Evolutionary conservation across 2,888 invertebrate genomes (phyloP).

Genomic region (Neoascia interrupta): DNA sequence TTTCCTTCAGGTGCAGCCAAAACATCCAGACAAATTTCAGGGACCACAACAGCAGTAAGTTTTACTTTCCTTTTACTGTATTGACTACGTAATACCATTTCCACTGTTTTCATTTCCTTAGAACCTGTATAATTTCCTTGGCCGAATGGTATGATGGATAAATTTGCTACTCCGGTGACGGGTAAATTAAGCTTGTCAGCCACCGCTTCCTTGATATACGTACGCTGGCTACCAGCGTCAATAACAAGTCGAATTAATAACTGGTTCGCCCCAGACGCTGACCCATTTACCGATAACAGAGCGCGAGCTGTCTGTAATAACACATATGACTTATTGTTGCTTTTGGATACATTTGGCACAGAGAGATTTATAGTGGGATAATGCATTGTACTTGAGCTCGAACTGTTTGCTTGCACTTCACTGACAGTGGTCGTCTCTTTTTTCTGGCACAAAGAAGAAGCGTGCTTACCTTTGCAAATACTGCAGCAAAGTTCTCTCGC

Average conservation of each 20-base stretch:
- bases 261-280: no score
- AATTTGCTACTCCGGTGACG: neutral
- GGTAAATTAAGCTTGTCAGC: neutral
- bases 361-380: neutral
- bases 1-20: neutral
- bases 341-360: no score
- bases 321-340: no score
- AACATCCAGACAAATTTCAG: neutral
- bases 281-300: no score
- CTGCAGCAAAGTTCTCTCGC: neutral
- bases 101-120: neutral
- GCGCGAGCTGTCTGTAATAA: no score
- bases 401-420: neutral
- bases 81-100: neutral
- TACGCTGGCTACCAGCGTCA: conserved; percentile 4
- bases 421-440: no score
- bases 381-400: neutral
- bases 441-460: no score
- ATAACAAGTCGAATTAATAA: conserved; percentile 4
- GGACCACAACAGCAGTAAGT: neutral
- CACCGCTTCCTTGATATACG: neutral
- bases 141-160: conserved; percentile 7
- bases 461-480: neutral
- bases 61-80: neutral
- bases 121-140: neutral